Evolutionary conservation across 1,140 invertebrate species (phyloP), one percentile per base, ranked within the genome.

Genomic region (Anastrepha obliqua): DNA sequence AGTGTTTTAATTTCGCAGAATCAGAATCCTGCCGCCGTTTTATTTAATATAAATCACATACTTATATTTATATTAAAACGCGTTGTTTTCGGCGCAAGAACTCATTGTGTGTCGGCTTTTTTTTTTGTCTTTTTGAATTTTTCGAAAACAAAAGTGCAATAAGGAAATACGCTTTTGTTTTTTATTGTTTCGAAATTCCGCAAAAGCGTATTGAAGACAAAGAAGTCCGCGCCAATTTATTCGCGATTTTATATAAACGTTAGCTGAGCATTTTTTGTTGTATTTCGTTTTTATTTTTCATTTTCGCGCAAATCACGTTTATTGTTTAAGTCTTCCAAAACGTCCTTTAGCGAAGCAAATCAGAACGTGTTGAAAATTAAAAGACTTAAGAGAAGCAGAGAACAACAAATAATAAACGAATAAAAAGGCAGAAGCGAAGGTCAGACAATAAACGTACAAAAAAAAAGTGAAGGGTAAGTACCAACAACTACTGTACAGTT

Each of bases 381-480:
- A 55, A 55, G 47, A 51, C 29, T 29, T 29, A 55, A 39, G 7
- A 81, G 47, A n/a, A 55, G 7, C 47, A 74, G 6, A 11, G 1
- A 47, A 74, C 44, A 74, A 74, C 67, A 39, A 42, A 7, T 8
- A 29, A 81, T 20, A 55, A 58, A 42, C 13, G 47, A 81, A 81
- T 44, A 44, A 74, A 44, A 17, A 17, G 44, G 13, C 74, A n/a
- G 17, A 81, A 81, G 47, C 42, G 51, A 81, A 81, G 74, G 74
- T 81, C 74, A 81, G 44, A 51, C 74, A 51, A 11, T 2, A 81
- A 44, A 51, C 17, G 15, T 8, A 20, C 7, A 15, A 81, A 67
- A 3, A 3, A 39, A 20, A 67, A 81, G 74, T 81, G 51, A 81
- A 81, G 74, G 74, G 74, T 81, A 81, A 81, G 74, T 81, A 81